Conservation (phyloP, 1,140 invertebrate species). For the Drosophila burlai region DNA sequence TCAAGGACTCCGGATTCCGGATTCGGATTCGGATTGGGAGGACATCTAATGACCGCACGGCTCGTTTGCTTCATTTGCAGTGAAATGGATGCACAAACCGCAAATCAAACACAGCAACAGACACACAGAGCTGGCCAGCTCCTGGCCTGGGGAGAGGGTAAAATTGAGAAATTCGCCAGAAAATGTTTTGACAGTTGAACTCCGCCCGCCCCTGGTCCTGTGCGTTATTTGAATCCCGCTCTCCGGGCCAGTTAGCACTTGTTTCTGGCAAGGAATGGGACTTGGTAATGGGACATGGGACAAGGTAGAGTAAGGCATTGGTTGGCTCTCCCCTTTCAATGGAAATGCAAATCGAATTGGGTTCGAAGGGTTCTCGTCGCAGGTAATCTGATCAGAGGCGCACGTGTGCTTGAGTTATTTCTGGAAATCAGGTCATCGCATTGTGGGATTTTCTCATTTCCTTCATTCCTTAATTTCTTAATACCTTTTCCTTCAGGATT, state of each 20-base stretch:
- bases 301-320: not conserved
- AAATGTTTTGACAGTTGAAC: slow-evolving; percentile 41
- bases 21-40: slow-evolving; percentile 5
- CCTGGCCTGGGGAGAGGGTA: not conserved
- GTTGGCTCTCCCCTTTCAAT: slow-evolving; percentile 24
- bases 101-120: slow-evolving; percentile 75
- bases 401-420: slow-evolving; percentile 7
- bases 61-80: slow-evolving; percentile 82
- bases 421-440: not conserved
- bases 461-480: slow-evolving; percentile 1
- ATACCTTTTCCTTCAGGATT: not conserved
- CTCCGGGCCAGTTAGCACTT: slow-evolving; percentile 29
- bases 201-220: not conserved
- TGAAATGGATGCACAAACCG: slow-evolving; percentile 79
- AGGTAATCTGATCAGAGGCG: slow-evolving; percentile 13
- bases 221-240: slow-evolving; percentile 29
- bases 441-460: not conserved
- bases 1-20: slow-evolving; percentile 39
- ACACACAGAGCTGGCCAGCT: slow-evolving; percentile 10
- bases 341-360: slow-evolving; percentile 33
- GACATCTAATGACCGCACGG: slow-evolving; percentile 78
- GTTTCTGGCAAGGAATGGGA: not conserved
- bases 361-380: not conserved
- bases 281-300: not conserved
- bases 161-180: slow-evolving; percentile 30